Evolutionary conservation across 2,797 vertebrate genomes (phyloP).

Genomic region (Chrosomus eos): DNA sequence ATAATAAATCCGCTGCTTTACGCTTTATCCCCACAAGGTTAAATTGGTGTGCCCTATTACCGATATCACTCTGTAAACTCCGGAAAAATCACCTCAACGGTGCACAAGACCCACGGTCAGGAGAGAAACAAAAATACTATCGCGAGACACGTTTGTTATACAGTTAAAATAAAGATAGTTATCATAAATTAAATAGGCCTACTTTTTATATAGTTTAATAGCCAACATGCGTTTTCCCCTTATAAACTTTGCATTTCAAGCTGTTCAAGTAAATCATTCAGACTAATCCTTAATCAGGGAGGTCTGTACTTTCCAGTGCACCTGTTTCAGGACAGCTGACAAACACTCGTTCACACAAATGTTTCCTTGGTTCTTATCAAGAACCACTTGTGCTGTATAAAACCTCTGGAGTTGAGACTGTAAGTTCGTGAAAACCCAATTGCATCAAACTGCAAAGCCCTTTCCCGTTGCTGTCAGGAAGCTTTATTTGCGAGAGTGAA

Average conservation of each 20-base stretch:
- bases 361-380: background rate
- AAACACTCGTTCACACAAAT: background rate
- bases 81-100: background rate
- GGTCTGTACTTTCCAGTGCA: conserved; percentile 4
- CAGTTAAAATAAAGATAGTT: background rate
- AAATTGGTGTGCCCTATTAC: conserved; percentile 44
- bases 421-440: background rate
- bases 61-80: background rate
- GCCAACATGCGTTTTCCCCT: background rate
- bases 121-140: background rate
- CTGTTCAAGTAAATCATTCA: background rate
- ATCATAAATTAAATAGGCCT: background rate
- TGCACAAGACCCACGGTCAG: background rate
- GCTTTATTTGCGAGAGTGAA: background rate
- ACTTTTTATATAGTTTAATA: background rate
- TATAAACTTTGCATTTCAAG: conserved; percentile 1
- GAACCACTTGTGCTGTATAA: background rate
- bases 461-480: background rate
- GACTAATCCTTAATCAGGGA: conserved; percentile 28
- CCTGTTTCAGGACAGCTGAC: conserved; percentile 8
- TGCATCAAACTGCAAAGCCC: background rate
- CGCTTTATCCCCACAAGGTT: conserved; percentile 63
- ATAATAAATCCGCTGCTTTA: conserved; percentile 58
- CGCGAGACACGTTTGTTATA: background rate
- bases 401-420: background rate